Evolutionary conservation across 2,797 vertebrate species (phyloP).

Genomic region (Thunnus albacares): DNA sequence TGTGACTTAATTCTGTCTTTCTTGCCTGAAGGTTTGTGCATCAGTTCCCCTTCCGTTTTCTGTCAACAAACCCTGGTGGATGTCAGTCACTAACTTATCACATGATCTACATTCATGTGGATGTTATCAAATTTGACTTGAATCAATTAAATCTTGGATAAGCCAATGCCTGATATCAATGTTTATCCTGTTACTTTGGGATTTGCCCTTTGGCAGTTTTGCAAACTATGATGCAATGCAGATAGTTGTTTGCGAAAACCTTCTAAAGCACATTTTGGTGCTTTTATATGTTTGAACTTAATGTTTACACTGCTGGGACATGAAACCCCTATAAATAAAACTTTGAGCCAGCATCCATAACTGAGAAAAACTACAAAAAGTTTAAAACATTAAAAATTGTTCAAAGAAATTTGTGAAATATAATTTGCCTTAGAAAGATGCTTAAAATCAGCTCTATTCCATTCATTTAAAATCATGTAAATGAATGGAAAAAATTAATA

Average conservation of each 20-base stretch:
- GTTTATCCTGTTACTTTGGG: neutral
- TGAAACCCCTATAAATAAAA: neutral
- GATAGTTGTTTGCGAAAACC: constrained; percentile 11
- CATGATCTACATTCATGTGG: constrained; percentile 18
- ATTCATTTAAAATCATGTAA: neutral
- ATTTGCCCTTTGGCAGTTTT: constrained; percentile 11
- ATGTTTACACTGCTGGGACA: constrained; percentile 7
- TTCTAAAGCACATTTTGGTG: constrained; percentile 1
- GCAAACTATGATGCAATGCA: constrained; percentile 8
- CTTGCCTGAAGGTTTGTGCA: constrained; percentile 67
- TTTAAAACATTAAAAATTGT: neutral
- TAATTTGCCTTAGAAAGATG: neutral
- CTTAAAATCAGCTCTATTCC: neutral
- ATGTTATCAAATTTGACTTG: constrained; percentile 22
- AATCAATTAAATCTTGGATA: constrained; percentile 13
- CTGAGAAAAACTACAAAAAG: neutral
- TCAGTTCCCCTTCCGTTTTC: neutral
- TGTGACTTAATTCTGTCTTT: constrained; percentile 64
- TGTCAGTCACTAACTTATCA: constrained; percentile 7
- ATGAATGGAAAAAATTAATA: neutral
- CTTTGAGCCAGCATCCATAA: neutral
- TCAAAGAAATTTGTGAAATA: neutral
- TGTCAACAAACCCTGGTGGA: neutral
- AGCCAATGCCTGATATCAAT: neutral
- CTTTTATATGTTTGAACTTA: constrained; percentile 11